Conservation (phyloP, 1,140 invertebrate species). For the Eupristina koningsbergeri region DNA sequence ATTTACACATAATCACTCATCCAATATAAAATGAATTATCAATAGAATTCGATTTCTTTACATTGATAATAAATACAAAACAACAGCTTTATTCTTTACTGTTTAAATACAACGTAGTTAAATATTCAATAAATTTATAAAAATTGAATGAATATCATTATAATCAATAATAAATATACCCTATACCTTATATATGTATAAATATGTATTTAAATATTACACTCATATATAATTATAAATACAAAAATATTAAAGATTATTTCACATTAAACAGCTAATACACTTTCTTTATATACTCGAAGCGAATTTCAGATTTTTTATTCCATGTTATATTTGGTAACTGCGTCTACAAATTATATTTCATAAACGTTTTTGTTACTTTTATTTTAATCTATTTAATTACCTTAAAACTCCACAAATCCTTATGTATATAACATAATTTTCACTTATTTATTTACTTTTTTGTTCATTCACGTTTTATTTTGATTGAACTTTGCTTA, state of each 20-base stretch:
- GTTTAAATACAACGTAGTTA: too few species aligned
- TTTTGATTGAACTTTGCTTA: slow-evolving; percentile 21
- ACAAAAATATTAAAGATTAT: background rate
- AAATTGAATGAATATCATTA: too few species aligned
- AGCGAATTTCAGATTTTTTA: background rate
- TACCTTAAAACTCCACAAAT: slow-evolving; percentile 9
- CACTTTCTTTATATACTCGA: slow-evolving; percentile 14
- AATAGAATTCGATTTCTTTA: too few species aligned
- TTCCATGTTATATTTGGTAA: background rate
- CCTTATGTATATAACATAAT: background rate
- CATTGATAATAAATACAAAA: too few species aligned
- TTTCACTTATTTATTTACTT: background rate
- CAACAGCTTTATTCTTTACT: too few species aligned
- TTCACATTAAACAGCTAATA: background rate
- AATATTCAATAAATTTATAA: too few species aligned
- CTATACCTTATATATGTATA: too few species aligned
- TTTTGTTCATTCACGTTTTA: background rate
- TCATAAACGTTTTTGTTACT: background rate
- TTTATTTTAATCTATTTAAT: background rate
- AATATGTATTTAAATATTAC: too few species aligned
- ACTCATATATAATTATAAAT: background rate
- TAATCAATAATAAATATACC: too few species aligned
- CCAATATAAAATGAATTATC: too few species aligned
- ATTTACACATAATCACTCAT: too few species aligned
- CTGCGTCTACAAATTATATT: background rate